Percentiles rank a stretch among this genome's conserved stretches.
Evolutionary conservation across 37 sponge, comb jelly and placozoan genomes (phyloP).

Genomic region (Crambe crambe): DNA sequence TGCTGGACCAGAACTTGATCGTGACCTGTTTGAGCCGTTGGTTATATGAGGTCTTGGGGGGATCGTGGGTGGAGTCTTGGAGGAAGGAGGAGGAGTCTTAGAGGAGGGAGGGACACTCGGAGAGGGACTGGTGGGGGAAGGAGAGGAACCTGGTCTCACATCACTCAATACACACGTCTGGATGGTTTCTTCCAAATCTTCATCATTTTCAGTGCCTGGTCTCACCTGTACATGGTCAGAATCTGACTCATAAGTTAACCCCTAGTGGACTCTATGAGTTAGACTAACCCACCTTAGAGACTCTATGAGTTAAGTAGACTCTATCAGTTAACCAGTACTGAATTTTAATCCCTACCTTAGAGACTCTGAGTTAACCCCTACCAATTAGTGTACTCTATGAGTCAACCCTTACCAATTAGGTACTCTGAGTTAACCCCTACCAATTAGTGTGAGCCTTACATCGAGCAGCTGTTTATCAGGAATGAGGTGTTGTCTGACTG

Average conservation of each 20-base stretch:
- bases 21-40: neutral
- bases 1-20: neutral
- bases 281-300: too few species aligned
- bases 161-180: constrained; percentile 52
- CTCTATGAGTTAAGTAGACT: too few species aligned
- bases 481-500: constrained; percentile 41
- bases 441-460: too few species aligned
- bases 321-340: too few species aligned
- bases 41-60: too few species aligned
- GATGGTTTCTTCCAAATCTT: constrained; percentile 56
- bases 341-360: too few species aligned
- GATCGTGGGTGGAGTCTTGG: neutral
- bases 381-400: too few species aligned
- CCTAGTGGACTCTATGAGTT: too few species aligned
- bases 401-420: too few species aligned
- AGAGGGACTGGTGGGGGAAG: neutral
- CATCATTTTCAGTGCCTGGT: constrained; percentile 51
- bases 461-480: constrained; percentile 37
- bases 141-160: neutral
- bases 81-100: neutral
- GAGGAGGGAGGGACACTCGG: constrained; percentile 10
- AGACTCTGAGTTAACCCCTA: too few species aligned
- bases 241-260: too few species aligned
- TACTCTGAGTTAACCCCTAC: too few species aligned
- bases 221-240: constrained; percentile 13